phyloP scores from a whole-genome alignment of 2,888 invertebrate species.

The Ligdia adustata region DNA sequence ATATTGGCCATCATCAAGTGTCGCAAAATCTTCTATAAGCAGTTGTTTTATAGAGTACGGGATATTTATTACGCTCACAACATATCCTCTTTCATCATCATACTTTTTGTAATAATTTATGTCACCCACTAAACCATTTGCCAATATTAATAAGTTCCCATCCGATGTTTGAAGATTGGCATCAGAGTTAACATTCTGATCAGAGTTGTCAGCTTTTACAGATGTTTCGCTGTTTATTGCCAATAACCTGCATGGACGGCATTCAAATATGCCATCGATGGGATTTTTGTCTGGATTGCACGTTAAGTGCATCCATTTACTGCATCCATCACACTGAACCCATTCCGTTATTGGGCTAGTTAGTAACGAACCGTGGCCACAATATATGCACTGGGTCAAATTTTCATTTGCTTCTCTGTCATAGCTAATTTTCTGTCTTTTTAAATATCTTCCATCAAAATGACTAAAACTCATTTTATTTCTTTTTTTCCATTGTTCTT shows the following conservation, averaged over 20 bases:
- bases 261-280: not conserved
- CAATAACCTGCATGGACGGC: not conserved
- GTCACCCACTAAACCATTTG: not conserved
- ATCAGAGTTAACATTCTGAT: no score
- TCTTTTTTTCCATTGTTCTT: not conserved
- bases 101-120: not conserved
- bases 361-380: not conserved
- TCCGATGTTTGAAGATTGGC: not conserved
- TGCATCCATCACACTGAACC: not conserved
- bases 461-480: not conserved
- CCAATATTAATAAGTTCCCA: not conserved
- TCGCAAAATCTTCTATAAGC: conserved; percentile 2
- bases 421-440: not conserved
- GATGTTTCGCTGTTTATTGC: not conserved
- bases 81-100: not conserved
- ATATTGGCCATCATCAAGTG: conserved; percentile 7
- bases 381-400: not conserved
- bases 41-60: not conserved
- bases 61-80: not conserved
- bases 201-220: no score
- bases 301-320: not conserved
- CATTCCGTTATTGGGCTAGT: not conserved
- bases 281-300: not conserved
- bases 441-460: not conserved
- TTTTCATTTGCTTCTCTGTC: not conserved